A percentile compares a stretch with the other conserved stretches of the same genome.
Conservation (phyloP, 2,797 vertebrate species). For the Coranthus polyacanthus region DNA sequence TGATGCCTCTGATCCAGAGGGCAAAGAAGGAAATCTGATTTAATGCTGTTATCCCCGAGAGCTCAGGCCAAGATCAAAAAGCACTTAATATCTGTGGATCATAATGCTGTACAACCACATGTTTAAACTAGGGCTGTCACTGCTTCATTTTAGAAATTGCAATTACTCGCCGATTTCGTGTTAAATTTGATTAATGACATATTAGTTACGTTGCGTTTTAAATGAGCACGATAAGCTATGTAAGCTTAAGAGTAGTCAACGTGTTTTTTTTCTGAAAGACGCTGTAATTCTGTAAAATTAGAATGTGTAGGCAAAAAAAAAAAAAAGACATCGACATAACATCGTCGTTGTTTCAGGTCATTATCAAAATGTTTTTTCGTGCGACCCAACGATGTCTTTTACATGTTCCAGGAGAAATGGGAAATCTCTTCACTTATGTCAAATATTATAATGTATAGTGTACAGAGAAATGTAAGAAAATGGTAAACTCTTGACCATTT, state of each 20-base stretch:
- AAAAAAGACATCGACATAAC: too few species aligned
- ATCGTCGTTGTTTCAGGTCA: too few species aligned
- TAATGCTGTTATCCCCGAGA: conserved; percentile 49
- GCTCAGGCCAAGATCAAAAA: conserved; percentile 58
- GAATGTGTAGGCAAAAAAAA: too few species aligned
- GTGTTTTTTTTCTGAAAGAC: too few species aligned
- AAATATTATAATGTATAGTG: not conserved
- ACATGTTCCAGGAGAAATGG: not conserved
- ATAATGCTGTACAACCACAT: conserved; percentile 50
- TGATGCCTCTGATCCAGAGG: conserved; percentile 63
- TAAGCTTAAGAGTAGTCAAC: too few species aligned
- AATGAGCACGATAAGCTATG: too few species aligned
- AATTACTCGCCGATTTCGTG: not conserved
- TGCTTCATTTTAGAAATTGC: not conserved
- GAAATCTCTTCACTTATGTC: not conserved
- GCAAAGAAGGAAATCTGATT: conserved; percentile 60
- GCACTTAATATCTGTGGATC: conserved; percentile 45
- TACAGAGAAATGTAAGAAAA: not conserved
- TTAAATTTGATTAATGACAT: not conserved
- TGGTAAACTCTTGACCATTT: not conserved
- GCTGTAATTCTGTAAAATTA: too few species aligned
- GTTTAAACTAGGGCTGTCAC: conserved; percentile 63
- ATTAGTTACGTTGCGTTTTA: too few species aligned
- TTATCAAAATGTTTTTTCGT: not conserved
- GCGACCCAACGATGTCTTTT: too few species aligned